Evolutionary conservation across 2,113 vertebrate species (phyloP), one percentile per base, ranked within the genome.

Genomic region (Chamaea fasciata): DNA sequence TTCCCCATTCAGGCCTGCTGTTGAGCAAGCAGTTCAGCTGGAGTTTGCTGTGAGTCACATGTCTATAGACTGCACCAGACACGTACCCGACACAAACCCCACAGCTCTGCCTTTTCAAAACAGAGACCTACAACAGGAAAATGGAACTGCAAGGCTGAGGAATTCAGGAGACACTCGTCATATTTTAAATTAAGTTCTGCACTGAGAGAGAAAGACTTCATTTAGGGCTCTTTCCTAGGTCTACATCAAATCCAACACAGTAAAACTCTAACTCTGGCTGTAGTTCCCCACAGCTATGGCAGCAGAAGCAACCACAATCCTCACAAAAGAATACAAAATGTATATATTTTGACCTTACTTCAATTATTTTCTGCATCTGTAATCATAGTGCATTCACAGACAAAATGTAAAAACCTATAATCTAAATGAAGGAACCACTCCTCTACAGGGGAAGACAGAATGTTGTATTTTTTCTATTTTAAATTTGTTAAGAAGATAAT

Each of bases 331-430:
- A 88, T 35, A 35, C 4, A 59, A 70, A 93, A 95, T 42, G 14
- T 71, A 73, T 63, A 4, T 60, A 74, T 74, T 89, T 88, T 83
- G 46, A 79, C 35, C 59, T 65, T 75, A 41, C 65, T 89, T 91
- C 63, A 46, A 56, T 70, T 90, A 86, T 81, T 94, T 92, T 77
- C 60, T 90, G 84, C 78, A 87, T 89, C 80, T 78, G 10, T 94
- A 95, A 95, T 91, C 63, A 93, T 3, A 84, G 46, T 57, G 55
- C 42, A 53, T 75, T 89, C 65, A 67, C 22, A 82, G 37, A 57
- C n/a, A 53, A 64, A 87, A 92, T n/a, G 42, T 62, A 82, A 86
- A 87, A 77, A 6, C 60, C 79, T 95, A 37, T 84, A 95, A 87
- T 95, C 75, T 60, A 81, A 93, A 77, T 17, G 68, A 88, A 80